Conservation (phyloP, 1,140 invertebrate genomes). For the Brachionus sp. region DNA sequence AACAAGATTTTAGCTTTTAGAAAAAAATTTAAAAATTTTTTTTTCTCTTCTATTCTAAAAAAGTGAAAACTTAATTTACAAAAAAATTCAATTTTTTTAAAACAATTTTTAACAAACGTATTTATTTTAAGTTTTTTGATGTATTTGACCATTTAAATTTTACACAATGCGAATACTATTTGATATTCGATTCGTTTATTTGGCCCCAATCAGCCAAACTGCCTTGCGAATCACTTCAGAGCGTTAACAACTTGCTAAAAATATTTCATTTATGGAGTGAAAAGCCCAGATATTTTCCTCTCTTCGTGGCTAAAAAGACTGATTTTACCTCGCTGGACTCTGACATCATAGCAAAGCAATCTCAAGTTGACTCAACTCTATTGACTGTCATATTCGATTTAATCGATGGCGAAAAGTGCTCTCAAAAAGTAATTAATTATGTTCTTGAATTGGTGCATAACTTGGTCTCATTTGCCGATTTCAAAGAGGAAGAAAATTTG, state of each 20-base stretch:
- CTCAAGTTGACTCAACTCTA: not conserved
- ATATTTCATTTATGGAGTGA: constrained; percentile 43
- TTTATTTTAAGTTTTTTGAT: constrained; percentile 66
- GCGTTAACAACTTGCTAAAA: constrained; percentile 42
- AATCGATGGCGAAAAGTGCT: constrained; percentile 16
- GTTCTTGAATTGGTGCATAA: constrained; percentile 30
- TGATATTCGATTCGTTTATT: constrained; percentile 72
- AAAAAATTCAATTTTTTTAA: constrained; percentile 52
- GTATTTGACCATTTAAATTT: constrained; percentile 75
- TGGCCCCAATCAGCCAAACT: constrained; percentile 69
- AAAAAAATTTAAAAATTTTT: not conserved
- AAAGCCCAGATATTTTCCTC: constrained; percentile 40
- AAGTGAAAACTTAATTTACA: not conserved
- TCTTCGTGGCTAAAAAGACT: not conserved
- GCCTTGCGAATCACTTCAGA: not conserved
- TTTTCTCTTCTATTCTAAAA: not conserved
- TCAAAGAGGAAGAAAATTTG: constrained; percentile 22
- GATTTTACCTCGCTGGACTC: constrained; percentile 49
- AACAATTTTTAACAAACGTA: not conserved
- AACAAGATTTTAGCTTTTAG: not conserved
- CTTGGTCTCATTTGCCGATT: constrained; percentile 41
- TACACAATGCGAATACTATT: constrained; percentile 68
- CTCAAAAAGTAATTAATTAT: constrained; percentile 22
- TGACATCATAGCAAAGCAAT: not conserved
- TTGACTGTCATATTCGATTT: not conserved